These are phyloP conservation scores for Melozone crissalis DNA, from an alignment of 2,113 vertebrate species.

Conservation along the genomic window DNA sequence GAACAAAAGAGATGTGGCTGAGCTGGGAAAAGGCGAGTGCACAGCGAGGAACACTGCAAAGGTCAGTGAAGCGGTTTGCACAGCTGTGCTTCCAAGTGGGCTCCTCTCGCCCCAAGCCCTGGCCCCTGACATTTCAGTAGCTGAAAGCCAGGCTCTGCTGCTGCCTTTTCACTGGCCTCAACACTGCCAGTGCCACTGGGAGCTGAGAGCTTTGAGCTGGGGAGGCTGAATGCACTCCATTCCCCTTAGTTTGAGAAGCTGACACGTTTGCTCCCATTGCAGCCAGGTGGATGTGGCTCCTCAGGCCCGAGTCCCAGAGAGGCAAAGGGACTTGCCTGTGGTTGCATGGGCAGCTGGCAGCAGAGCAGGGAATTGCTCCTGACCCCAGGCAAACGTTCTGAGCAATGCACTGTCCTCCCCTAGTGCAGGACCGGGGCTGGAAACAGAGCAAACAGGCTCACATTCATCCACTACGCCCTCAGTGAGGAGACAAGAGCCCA, in stretches of 20 bases:
- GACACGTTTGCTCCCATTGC: rapidly evolving
- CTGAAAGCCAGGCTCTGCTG: not conserved
- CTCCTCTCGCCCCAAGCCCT: not conserved
- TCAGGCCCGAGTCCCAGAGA: not conserved
- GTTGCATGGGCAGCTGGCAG: not conserved
- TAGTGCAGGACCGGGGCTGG: not conserved
- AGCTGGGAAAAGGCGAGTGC: not conserved
- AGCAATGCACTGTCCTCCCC: not conserved
- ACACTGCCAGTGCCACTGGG: not conserved
- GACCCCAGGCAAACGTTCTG: rapidly evolving
- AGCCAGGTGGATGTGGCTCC: not conserved
- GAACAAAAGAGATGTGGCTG: not conserved
- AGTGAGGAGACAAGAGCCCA: not conserved
- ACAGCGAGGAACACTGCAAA: not conserved
- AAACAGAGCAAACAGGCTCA: not conserved
- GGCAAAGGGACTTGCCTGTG: not conserved
- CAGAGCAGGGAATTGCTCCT: not conserved
- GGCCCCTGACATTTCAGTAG: not conserved
- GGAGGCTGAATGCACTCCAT: not conserved
- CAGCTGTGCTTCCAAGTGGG: not conserved
- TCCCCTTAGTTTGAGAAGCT: not conserved
- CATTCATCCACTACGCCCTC: not conserved
- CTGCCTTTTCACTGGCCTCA: not conserved
- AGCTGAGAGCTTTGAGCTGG: not conserved
- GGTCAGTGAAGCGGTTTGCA: not conserved